Evolutionary conservation across 1,140 invertebrate genomes (phyloP).

Genomic region (Euborellia annulipes): DNA sequence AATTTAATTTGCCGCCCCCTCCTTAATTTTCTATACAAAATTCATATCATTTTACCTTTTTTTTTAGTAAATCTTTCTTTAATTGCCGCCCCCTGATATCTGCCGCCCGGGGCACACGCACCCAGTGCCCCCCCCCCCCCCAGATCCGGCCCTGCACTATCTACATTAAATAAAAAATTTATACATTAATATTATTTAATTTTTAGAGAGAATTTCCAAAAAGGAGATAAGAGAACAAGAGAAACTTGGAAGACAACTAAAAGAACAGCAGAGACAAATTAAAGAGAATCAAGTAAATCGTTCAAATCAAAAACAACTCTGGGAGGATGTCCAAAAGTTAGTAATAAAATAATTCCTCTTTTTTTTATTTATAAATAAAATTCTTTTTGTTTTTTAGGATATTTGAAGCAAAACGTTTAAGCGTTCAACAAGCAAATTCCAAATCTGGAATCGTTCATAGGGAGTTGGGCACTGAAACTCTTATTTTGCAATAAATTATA

Average conservation of each 20-base stretch:
- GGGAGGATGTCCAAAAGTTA: conserved; percentile 41
- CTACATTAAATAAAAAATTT: too few relatives aligned
- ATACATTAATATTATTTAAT: too few relatives aligned
- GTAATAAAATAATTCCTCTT: conserved; percentile 10
- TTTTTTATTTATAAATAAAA: conserved; percentile 5
- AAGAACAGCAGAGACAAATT: conserved; percentile 41
- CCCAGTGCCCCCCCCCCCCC: too few relatives aligned
- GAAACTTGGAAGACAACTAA: conserved; percentile 33
- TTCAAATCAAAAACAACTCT: conserved; percentile 45
- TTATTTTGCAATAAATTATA: conserved; percentile 30
- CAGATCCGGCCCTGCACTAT: too few relatives aligned
- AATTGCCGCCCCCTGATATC: too few relatives aligned
- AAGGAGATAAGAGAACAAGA: conserved; percentile 40
- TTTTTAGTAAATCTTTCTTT: too few relatives aligned
- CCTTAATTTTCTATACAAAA: too few relatives aligned
- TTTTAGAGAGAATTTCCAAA: conserved; percentile 32
- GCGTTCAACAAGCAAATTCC: conserved; percentile 26
- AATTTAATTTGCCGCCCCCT: too few relatives aligned
- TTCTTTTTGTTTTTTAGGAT: conserved; percentile 31
- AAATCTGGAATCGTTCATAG: conserved; percentile 28
- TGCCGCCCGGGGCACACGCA: too few relatives aligned
- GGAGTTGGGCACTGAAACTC: conserved; percentile 30
- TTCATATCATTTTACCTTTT: too few relatives aligned
- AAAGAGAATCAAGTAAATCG: conserved; percentile 35
- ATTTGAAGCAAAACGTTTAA: conserved; percentile 28